Evolutionary conservation across 2,888 invertebrate genomes (phyloP), one percentile per base, ranked within the genome.

Genomic region (Troglohyphantes excavatus): DNA sequence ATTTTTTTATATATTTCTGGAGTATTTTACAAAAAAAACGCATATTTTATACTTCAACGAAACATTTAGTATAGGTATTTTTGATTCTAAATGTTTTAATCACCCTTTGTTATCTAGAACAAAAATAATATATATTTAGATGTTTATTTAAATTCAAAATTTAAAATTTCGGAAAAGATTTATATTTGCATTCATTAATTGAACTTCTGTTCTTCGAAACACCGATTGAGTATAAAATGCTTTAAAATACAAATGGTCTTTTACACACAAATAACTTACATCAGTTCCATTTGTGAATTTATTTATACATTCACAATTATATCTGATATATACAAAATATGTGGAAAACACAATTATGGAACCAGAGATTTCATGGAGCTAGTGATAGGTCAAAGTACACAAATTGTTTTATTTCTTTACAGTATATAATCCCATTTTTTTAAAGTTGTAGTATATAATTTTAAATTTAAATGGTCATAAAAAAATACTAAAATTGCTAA

Each of bases 241-340:
- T 27, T n/a, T n/a, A 68, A 68, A 68, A 26, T 68, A 68, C 68
- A 68, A 68, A 68, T 68, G 17, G 19, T 33, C 68, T 19, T 13
- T 68, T 33, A 19, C 29, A 29, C 68, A 7, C 29, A 68, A 65
- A 68, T 46, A 46, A 2, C 17, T n/a, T 53, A 53, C n/a, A 53
- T 17, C 53, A 13, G 65, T 65, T 65, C 9, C 65, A 65, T 27
- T 53, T 53, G 53, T 17, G 17, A 53, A 53, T 53, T 13, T 53
- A n/a, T 53, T 33, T 33, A 39, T 11, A 39, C 13, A 39, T 53
- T 53, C 53, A 53, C n/a, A 53, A 53, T 13, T 53, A 7, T n/a
- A n/a, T 53, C 53, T n/a, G 53, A 53, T 53, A 7, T 53, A 17
- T 53, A n/a, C 17, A 5, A 53, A 13, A 53, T n/a, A 53, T n/a